Evolutionary conservation across 1,140 invertebrate genomes (phyloP).

Genomic region (Laupala kohalensis): DNA sequence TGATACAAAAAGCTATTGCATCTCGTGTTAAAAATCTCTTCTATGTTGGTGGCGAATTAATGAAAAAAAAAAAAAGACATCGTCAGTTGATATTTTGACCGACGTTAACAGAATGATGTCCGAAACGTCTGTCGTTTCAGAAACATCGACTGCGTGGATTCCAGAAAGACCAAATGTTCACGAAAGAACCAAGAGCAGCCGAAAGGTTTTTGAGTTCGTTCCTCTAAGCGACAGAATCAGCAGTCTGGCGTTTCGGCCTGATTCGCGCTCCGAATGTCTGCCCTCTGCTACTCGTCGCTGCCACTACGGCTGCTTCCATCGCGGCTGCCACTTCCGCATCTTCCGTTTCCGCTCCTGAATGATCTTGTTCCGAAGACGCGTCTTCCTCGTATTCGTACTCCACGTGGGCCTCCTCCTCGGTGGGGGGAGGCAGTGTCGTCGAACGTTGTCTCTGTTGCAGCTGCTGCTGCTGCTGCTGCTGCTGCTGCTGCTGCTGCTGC

Average conservation of each 20-base stretch:
- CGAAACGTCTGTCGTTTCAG: too few relatives aligned
- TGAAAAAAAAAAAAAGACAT: too few relatives aligned
- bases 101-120: too few relatives aligned
- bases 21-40: too few relatives aligned
- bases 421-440: background rate
- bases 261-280: background rate
- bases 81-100: too few relatives aligned
- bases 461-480: slow-evolving; percentile 1
- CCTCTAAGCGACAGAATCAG: too few relatives aligned
- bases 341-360: background rate
- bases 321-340: background rate
- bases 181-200: too few relatives aligned
- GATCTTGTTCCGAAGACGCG: background rate
- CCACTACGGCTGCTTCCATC: background rate
- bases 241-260: background rate
- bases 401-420: background rate
- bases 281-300: background rate
- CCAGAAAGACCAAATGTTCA: too few relatives aligned
- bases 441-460: background rate
- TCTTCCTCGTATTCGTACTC: background rate
- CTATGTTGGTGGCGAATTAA: too few relatives aligned
- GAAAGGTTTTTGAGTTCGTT: too few relatives aligned
- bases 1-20: too few relatives aligned
- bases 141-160: too few relatives aligned
- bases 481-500: slow-evolving; percentile 16